These are phyloP conservation scores for Aphidius colemani DNA, from an alignment of 2,888 invertebrate species.

Conservation along the genomic window DNA sequence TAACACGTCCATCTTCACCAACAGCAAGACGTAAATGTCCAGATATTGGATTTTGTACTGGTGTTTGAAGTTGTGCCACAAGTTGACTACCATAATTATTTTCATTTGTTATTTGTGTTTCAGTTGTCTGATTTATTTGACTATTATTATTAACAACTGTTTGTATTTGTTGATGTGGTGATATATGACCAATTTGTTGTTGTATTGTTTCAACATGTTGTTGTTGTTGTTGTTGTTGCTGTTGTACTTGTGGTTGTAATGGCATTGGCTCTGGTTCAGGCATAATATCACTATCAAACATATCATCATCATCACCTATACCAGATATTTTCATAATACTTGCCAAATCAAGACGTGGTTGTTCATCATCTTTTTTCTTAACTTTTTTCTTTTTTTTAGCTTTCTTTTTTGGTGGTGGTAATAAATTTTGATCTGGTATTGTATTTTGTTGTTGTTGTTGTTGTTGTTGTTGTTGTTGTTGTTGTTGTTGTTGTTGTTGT, in stretches of 20 bases:
- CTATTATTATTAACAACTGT: conserved; percentile 42
- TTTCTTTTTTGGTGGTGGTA: conserved; percentile 62
- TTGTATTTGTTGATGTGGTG: conserved; percentile 28
- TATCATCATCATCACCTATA: conserved; percentile 72
- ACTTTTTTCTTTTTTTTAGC: conserved; percentile 65
- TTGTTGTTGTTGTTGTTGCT: conserved; percentile 34
- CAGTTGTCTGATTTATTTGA: conserved; percentile 42
- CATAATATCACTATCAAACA: conserved; percentile 58
- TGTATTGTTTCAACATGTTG: conserved; percentile 39
- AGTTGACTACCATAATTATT: conserved; percentile 52
- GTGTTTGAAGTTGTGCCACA: conserved; percentile 64
- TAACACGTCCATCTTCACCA: conserved; percentile 71
- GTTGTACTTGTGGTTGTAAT: conserved; percentile 36
- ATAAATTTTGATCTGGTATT: conserved; percentile 55
- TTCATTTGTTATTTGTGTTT: conserved; percentile 33
- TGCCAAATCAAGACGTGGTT: conserved; percentile 69
- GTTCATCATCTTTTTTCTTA: conserved; percentile 62
- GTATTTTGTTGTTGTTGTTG: conserved; percentile 41
- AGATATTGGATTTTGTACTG: conserved; percentile 54
- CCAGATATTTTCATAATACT: conserved; percentile 77
- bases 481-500: not conserved
- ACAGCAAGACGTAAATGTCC: conserved; percentile 70
- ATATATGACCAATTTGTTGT: conserved; percentile 8
- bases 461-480: conserved; percentile 38
- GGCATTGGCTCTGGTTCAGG: conserved; percentile 39